Conservation (phyloP, 2,797 vertebrate genomes). For the Psittacula echo region DNA sequence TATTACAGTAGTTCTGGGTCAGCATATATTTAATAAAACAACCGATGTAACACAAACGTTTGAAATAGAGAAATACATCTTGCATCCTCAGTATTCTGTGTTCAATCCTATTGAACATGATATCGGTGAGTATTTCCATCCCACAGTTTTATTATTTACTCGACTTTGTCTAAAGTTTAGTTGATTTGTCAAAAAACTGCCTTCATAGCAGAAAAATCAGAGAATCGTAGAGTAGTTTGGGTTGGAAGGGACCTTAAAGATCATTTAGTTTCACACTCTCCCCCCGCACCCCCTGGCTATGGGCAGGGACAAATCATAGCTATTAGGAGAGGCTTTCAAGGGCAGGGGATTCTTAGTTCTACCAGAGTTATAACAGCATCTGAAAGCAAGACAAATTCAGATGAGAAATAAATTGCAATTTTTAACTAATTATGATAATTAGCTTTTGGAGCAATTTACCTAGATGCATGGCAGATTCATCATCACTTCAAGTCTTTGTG, state of each 20-base stretch:
- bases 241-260: neutral
- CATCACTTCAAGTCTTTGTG: constrained; percentile 45
- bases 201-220: neutral
- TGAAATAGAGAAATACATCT: constrained; percentile 87
- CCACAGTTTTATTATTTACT: neutral
- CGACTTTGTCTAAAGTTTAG: neutral
- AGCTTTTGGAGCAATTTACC: constrained; percentile 35
- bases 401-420: constrained; percentile 54
- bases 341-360: neutral
- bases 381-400: constrained; percentile 53
- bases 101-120: constrained; percentile 90
- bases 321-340: neutral
- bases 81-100: constrained; percentile 84
- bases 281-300: neutral
- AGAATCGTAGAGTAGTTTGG: neutral
- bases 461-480: constrained; percentile 47
- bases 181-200: neutral
- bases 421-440: constrained; percentile 65
- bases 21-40: constrained; percentile 88
- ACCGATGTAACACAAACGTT: constrained; percentile 84
- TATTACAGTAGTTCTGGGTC: constrained; percentile 90
- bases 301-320: neutral
- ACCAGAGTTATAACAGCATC: neutral
- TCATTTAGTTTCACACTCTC: neutral
- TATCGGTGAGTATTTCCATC: constrained; percentile 84